Conservation (phyloP, 1,140 invertebrate genomes). For the Heterodera carotae region DNA sequence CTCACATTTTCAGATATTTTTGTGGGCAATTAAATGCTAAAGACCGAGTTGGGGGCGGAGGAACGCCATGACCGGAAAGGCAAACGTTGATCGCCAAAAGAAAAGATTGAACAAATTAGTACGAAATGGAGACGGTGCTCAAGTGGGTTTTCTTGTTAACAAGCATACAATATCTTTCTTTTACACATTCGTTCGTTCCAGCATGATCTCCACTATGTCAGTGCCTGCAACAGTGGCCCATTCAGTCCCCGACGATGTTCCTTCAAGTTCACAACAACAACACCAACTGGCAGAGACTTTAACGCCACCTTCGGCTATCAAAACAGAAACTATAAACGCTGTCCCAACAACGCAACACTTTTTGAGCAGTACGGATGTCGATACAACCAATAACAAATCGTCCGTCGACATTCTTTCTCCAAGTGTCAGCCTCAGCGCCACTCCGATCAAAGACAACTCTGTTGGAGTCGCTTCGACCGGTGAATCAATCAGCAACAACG, state of each 20-base stretch:
- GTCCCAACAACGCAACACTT: not conserved
- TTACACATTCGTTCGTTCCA: not conserved
- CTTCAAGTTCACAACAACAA: not conserved
- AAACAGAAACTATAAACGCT: not conserved
- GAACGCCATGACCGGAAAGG: not conserved
- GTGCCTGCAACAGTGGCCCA: not conserved
- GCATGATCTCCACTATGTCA: constrained; percentile 11
- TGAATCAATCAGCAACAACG: constrained; percentile 6
- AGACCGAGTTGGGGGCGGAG: not conserved
- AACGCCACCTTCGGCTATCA: not conserved
- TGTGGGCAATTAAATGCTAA: not conserved
- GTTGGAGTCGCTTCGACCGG: not conserved
- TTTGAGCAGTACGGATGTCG: not conserved
- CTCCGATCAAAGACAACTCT: not conserved
- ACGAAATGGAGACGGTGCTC: constrained; percentile 5
- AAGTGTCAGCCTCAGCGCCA: not conserved
- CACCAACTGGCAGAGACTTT: not conserved
- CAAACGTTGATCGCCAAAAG: not conserved
- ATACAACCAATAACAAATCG: too few relatives aligned
- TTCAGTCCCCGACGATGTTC: not conserved
- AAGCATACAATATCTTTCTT: not conserved
- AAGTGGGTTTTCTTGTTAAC: not conserved
- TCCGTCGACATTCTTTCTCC: constrained; percentile 5
- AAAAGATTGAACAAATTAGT: not conserved
- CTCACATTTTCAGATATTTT: constrained; percentile 2